Conservation (phyloP, 2,797 vertebrate species). For the Caiman crocodilus region DNA sequence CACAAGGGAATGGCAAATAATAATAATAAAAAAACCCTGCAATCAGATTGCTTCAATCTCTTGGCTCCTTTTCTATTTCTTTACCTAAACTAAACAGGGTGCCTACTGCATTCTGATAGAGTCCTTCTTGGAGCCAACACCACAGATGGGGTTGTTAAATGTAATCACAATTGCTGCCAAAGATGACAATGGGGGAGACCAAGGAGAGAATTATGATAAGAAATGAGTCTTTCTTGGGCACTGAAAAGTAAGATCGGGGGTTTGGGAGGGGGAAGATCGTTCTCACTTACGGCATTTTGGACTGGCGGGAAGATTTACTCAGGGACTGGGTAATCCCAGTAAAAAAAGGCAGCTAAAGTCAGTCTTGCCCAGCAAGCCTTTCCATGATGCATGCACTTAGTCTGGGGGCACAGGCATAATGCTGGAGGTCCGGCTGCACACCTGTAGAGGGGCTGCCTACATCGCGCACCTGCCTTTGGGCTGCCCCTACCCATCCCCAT, state of each 20-base stretch:
- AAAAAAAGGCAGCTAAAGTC: too few relatives aligned
- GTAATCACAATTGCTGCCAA: background rate
- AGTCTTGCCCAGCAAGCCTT: background rate
- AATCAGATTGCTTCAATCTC: background rate
- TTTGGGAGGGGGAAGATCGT: too few relatives aligned
- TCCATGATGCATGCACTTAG: background rate
- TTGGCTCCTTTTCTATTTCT: background rate
- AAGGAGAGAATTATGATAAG: background rate
- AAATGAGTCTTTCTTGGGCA: background rate
- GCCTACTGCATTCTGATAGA: background rate
- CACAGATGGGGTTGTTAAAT: rapidly evolving
- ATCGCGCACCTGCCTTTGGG: too few relatives aligned
- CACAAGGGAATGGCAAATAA: too few relatives aligned
- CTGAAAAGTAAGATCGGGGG: background rate
- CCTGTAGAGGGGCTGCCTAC: background rate
- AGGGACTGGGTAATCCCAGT: background rate
- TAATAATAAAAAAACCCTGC: too few relatives aligned
- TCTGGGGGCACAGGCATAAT: background rate
- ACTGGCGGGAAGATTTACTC: background rate
- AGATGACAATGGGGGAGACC: background rate
- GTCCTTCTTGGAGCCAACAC: background rate
- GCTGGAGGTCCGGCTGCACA: background rate
- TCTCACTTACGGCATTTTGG: background rate
- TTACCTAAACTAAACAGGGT: background rate
- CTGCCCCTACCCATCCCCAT: too few relatives aligned